Base-by-base conservation (phyloP, 2,113 vertebrate species). In the Brachyistius frenatus region DNA sequence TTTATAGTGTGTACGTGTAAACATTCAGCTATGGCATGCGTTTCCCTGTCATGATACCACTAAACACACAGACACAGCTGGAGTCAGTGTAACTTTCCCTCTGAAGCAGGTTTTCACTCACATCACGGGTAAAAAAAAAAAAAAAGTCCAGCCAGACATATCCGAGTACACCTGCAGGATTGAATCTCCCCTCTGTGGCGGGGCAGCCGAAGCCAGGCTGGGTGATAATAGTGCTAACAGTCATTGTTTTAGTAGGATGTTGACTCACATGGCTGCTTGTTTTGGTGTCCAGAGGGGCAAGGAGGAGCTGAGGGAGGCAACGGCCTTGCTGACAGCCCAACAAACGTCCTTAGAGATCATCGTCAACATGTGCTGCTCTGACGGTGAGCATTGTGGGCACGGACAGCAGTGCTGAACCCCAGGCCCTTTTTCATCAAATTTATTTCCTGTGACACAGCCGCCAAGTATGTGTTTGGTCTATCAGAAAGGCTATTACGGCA, bases 311-410 rank as follows among this genome's bases (percentile, higher is more conserved):
- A 95, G 95, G 86, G 95, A 97, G 89, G 95, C 95, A 50, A 78
- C 83, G 32, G 96, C 96, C n/a, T 92, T 99, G 91, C 94, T 99
- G 88, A 94, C 93, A 39, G 97, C 98, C 64, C 98, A 99, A 91
- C 98, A 99, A 92, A 98, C 96, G 2, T 97, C 97, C 30, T 93
- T 99, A 90, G 98, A 99, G 89, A 95, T 98, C 83, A 96, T 99
- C 47, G 98, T 99, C 89, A 99, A 99, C 92, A 96, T 99, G 97
- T 99, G 97, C 94, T 98, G 96, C 89, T 96, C 85, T 10, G 97
- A 99, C 83, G 98, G 98, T 99, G 88, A 76, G 94, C 83, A 76
- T 70, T 61, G 73, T 32, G 55, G 83, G 61, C 79, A 52, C 2
- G 30, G 76, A 85, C 80, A 78, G 72, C 81, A 71, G 64, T 52